phyloP scores from a whole-genome alignment of 2,113 vertebrate species.

The Ictidomys tridecemlineatus region DNA sequence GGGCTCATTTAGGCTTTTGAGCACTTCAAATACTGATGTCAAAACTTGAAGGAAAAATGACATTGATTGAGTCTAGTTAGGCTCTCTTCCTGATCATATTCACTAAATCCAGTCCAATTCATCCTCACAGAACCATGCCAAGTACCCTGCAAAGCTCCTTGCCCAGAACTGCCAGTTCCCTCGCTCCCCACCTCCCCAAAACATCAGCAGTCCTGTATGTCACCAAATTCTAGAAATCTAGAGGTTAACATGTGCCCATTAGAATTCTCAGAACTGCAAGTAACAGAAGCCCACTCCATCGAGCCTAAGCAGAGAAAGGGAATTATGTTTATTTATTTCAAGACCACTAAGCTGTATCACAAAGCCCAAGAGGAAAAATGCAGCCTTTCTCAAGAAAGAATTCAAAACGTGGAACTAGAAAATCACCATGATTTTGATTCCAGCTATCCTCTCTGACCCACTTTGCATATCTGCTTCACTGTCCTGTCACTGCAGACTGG shows the following conservation, averaged over 20 bases:
- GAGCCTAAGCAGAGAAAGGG: neutral
- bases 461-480: neutral
- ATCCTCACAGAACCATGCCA: neutral
- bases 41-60: conserved; percentile 39
- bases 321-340: neutral
- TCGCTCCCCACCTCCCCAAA: neutral
- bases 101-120: neutral
- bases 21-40: conserved; percentile 20
- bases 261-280: neutral
- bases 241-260: neutral
- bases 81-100: neutral
- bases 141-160: neutral
- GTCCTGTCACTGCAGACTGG: neutral
- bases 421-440: neutral
- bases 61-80: neutral
- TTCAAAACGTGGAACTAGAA: neutral
- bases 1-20: neutral
- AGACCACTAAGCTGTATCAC: neutral
- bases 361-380: conserved; percentile 10
- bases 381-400: conserved; percentile 40
- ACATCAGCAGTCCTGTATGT: neutral
- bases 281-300: neutral
- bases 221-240: neutral
- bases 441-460: neutral
- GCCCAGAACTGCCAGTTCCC: neutral